phyloP scores from a whole-genome alignment of 37 sponge, comb jelly and placozoan species.

The Crambe crambe region DNA sequence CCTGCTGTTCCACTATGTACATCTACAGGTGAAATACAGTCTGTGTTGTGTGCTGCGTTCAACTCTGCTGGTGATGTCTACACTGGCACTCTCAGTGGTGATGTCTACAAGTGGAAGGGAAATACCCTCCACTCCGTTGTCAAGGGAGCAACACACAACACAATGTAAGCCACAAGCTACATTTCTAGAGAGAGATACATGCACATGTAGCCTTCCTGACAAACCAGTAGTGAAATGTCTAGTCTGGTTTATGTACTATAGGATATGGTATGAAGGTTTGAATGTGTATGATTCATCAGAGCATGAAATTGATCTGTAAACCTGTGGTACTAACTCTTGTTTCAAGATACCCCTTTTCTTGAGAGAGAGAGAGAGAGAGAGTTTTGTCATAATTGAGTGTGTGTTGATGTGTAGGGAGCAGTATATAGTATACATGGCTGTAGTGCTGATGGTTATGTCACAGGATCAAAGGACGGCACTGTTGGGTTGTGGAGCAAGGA shows the following conservation, averaged over 20 bases:
- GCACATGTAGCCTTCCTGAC: too few species aligned
- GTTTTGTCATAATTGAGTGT: too few species aligned
- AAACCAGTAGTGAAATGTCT: too few species aligned
- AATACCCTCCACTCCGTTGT: constrained; percentile 62
- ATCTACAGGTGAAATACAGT: constrained; percentile 91
- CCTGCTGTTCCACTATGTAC: too few species aligned
- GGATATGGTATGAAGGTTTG: too few species aligned
- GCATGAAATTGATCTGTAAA: too few species aligned
- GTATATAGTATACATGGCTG: constrained; percentile 62
- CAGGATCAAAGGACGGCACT: constrained; percentile 82
- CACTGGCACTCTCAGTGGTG: constrained; percentile 87
- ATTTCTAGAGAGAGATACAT: too few species aligned
- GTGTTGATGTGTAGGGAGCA: constrained; percentile 72
- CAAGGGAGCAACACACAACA: constrained; percentile 72
- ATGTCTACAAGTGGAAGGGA: constrained; percentile 90
- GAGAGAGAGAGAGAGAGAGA: too few species aligned
- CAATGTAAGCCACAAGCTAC: constrained; percentile 19
- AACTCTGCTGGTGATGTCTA: constrained; percentile 52
- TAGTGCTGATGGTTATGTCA: constrained; percentile 83
- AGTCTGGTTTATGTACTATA: too few species aligned
- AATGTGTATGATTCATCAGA: too few species aligned
- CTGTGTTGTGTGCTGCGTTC: constrained; percentile 83
- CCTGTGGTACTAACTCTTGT: too few species aligned
- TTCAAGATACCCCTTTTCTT: too few species aligned
- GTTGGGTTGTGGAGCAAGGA: constrained; percentile 82